Evolutionary conservation across 2,113 vertebrate species (phyloP).

Genomic region (Pampusana beccarii): DNA sequence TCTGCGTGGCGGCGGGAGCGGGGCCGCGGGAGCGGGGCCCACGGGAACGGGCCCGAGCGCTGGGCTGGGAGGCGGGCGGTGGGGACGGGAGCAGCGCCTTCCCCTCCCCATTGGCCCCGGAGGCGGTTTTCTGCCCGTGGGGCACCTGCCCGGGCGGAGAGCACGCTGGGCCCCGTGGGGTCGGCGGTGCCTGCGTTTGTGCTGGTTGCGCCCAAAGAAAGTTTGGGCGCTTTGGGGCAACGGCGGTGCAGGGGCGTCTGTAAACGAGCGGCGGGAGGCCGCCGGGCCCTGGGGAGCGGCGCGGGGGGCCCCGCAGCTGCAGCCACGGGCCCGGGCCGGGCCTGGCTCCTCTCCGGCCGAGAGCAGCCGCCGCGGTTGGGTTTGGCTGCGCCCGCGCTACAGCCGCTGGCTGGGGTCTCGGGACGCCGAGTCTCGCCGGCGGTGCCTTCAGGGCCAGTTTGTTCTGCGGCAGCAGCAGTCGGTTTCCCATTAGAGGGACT

Average conservation of each 20-base stretch:
- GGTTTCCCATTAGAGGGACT: accelerated
- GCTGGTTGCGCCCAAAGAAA: background rate
- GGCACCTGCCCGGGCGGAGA: too few relatives aligned
- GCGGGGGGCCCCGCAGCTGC: background rate
- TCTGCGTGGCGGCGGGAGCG: background rate
- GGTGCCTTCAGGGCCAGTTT: background rate
- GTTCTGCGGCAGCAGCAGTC: accelerated
- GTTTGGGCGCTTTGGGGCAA: background rate
- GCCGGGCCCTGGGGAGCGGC: background rate
- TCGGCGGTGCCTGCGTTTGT: background rate
- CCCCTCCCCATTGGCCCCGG: background rate
- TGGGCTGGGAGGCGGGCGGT: background rate
- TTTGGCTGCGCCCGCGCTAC: background rate
- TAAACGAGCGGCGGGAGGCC: background rate
- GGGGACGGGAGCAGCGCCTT: background rate
- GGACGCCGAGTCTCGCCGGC: background rate
- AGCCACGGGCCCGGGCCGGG: background rate
- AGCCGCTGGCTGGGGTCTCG: background rate
- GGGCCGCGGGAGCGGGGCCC: background rate
- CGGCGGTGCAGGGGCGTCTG: background rate
- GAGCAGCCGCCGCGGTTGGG: background rate
- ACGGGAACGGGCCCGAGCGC: background rate
- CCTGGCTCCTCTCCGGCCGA: background rate
- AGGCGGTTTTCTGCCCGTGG: background rate
- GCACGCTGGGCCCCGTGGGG: background rate